Conservation (phyloP, 1,140 invertebrate genomes). For the Meloidogyne floridensis region DNA sequence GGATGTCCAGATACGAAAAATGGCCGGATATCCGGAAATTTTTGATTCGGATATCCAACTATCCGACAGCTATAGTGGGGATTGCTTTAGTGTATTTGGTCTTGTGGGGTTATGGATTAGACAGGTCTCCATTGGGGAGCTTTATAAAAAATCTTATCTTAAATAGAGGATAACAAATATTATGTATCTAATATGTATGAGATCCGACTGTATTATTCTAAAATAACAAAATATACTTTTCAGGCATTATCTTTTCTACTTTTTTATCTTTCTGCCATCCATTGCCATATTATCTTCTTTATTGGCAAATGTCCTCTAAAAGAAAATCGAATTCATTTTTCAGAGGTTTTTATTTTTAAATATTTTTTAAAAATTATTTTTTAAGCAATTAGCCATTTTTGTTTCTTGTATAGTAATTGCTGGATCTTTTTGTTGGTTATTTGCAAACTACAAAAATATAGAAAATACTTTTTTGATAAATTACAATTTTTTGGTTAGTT, state of each 20-base stretch:
- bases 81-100: too few species aligned
- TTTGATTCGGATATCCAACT: too few species aligned
- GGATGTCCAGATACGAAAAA: too few species aligned
- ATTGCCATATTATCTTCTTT: conserved; percentile 28
- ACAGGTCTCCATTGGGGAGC: too few species aligned
- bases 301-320: conserved; percentile 19
- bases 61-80: too few species aligned
- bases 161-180: too few species aligned
- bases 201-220: too few species aligned
- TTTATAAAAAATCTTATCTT: too few species aligned
- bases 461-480: conserved; percentile 44
- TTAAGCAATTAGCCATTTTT: conserved; percentile 39
- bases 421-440: conserved; percentile 41
- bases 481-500: conserved; percentile 44
- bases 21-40: too few species aligned
- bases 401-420: conserved; percentile 43
- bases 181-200: too few species aligned
- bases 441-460: conserved; percentile 39
- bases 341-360: not conserved
- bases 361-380: conserved; percentile 23
- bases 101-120: too few species aligned
- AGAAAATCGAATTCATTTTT: conserved; percentile 18
- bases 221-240: not conserved
- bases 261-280: conserved; percentile 39
- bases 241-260: conserved; percentile 33